Evolutionary conservation across 2,797 vertebrate genomes (phyloP), one percentile per base, ranked within the genome.

Genomic region (Tokudaia tokunoshimensis): DNA sequence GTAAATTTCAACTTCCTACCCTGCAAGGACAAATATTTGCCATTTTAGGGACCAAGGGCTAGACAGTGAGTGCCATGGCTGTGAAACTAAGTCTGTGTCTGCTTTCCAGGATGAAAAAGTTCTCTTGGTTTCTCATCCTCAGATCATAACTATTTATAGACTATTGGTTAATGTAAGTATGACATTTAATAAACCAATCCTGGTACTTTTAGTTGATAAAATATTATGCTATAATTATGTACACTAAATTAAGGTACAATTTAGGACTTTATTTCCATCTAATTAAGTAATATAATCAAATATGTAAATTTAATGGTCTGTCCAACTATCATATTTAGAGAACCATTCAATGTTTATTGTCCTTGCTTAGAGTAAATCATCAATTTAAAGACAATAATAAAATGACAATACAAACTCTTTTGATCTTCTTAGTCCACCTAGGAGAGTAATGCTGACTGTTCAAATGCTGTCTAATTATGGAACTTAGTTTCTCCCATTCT

Each of bases 241-340:
- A 92, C 91, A 96, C 97, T 96, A 97, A 90, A 97, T 97, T 97
- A 97, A 98, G 98, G 96, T 93, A 96, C 94, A 95, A 91, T 93
- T 93, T 96, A 98, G 86, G 96, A 81, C 94, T 97, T 97, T 96
- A 95, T 96, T 93, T 96, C 88, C 91, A 97, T 59, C 83, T 97
- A 98, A 98, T 98, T 98, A 98, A 29, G 97, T 97, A 92, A 92
- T 95, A 50, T 78, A 97, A 98, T 97, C 94, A 97, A 96, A 97
- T 94, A 97, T 93, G 91, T 92, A 97, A 95, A 96, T 97, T 98
- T 97, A 97, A 96, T 95, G 97, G 93, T 92, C 95, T 90, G 91
- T 31, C 57, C 85, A 94, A 88, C 91, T 98, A 94, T 41, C 96
- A 65, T 95, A 70, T 89, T 81, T 94, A 93, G 65, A 93, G 90